Base-by-base conservation (phyloP, 1,140 invertebrate genomes). In the Teleopsis dalmanni region DNA sequence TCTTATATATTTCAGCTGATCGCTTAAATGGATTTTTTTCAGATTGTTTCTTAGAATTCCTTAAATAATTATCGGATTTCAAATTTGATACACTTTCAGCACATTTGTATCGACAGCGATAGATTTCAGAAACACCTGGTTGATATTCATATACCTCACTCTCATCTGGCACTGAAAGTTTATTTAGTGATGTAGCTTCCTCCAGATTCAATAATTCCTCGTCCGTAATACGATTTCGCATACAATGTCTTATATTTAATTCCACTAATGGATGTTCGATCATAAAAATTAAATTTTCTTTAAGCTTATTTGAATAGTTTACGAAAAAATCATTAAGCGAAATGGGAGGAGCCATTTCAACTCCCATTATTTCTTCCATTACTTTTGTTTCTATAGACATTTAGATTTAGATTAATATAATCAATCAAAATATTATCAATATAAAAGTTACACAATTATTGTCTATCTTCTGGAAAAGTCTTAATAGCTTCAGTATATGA, bases 401-500 rank as follows among this genome's bases (percentile, higher is more conserved):
- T 4, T 35, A 16, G 6, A 14, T 35, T 35, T 19, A 35, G 27
- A 31, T 8, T 14, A 35, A 14, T 36, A 36, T 14, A 16, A 36
- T 4, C n/a, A 36, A 11, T 46, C 35, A 10, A 14, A 40, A 21
- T 27, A 9, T 40, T 38, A 25, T 40, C 16, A 38, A 44, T 45
- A 38, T 33, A 42, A 19, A 46, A 14, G 16, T 26, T 40, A 31
- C n/a, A 22, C 14, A 16, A 40, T 51, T 27, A 51, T 21, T 23
- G 19, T 1, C 25, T 33, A 34, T 42, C 36, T 14, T 51, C 41
- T 34, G 38, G 45, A 44, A 52, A 48, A 26, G 35, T 25, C 27
- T 48, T 54, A 19, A 54, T 44, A 11, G 49, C 52, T 11, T 54
- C 52, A 18, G 48, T 49, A 31, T 54, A 54, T 27, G 33, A 29